phyloP scores from a whole-genome alignment of 2,797 vertebrate genomes.

The Tapirus indicus region DNA sequence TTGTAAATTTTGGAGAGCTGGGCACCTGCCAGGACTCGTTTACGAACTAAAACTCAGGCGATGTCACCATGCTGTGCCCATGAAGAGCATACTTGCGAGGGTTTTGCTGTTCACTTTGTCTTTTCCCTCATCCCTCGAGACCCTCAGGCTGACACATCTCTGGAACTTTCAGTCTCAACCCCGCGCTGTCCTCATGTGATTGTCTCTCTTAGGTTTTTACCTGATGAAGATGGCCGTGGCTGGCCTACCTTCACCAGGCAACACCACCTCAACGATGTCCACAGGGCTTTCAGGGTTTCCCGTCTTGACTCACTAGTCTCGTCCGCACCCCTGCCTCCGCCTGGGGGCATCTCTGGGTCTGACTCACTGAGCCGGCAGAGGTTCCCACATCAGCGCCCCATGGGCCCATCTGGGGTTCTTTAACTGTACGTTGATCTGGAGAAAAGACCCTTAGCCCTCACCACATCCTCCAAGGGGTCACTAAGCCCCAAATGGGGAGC shows the following conservation, averaged over 20 bases:
- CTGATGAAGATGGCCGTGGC: not conserved
- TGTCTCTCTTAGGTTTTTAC: not conserved
- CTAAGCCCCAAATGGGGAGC: not conserved
- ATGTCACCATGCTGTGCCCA: fast-evolving
- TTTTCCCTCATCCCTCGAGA: not conserved
- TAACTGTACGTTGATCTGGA: not conserved
- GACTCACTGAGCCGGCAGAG: not conserved
- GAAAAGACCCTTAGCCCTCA: not conserved
- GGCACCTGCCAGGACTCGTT: too few relatives aligned
- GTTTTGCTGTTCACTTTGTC: not conserved
- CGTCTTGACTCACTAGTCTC: not conserved
- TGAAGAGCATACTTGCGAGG: not conserved
- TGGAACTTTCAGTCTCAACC: not conserved
- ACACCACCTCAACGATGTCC: not conserved
- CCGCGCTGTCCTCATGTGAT: not conserved
- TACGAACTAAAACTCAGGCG: not conserved
- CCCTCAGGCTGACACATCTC: not conserved
- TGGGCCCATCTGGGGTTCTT: not conserved
- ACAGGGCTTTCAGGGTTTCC: not conserved
- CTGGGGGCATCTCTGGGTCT: not conserved
- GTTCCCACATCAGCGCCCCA: not conserved
- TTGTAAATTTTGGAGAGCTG: not conserved
- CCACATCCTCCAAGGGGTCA: not conserved
- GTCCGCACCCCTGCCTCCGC: not conserved
- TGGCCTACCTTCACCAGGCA: not conserved